These are phyloP conservation scores for Ploceus nigricollis DNA, from an alignment of 2,113 vertebrate genomes.

Conservation along the genomic window DNA sequence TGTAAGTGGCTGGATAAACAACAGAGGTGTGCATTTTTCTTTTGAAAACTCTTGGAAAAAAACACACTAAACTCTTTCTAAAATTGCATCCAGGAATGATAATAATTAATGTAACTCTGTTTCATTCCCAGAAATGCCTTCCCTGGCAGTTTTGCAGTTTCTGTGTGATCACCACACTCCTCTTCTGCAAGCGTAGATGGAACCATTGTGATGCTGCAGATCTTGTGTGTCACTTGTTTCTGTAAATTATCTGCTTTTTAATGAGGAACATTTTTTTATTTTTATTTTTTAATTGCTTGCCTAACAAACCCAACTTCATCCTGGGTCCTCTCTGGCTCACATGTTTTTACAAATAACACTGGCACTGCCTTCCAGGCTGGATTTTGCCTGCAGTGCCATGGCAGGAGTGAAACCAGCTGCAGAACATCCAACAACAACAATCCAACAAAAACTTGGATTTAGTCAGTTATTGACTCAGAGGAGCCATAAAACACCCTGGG, in stretches of 20 bases:
- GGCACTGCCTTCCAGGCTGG: not conserved
- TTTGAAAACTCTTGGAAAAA: not conserved
- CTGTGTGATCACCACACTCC: not conserved
- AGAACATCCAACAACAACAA: no score
- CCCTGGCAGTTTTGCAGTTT: not conserved
- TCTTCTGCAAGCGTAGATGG: not conserved
- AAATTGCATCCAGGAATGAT: not conserved
- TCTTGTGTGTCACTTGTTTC: not conserved
- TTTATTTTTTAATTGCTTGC: not conserved
- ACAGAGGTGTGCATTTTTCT: not conserved
- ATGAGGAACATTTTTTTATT: not conserved
- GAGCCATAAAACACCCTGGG: not conserved
- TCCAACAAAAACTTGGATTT: no score
- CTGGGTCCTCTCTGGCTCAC: not conserved
- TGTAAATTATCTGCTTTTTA: not conserved
- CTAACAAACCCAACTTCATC: not conserved
- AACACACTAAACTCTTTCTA: accelerated
- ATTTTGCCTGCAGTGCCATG: not conserved
- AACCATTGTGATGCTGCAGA: not conserved
- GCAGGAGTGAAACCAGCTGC: not conserved
- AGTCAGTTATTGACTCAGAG: not conserved
- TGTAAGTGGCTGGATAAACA: not conserved
- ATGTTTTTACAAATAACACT: not conserved
- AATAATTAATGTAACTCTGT: not conserved
- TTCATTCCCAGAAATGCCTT: not conserved